Percentiles rank a stretch among this genome's conserved stretches.
Conservation (phyloP, 2,113 vertebrate species). For the Rattus rattus region DNA sequence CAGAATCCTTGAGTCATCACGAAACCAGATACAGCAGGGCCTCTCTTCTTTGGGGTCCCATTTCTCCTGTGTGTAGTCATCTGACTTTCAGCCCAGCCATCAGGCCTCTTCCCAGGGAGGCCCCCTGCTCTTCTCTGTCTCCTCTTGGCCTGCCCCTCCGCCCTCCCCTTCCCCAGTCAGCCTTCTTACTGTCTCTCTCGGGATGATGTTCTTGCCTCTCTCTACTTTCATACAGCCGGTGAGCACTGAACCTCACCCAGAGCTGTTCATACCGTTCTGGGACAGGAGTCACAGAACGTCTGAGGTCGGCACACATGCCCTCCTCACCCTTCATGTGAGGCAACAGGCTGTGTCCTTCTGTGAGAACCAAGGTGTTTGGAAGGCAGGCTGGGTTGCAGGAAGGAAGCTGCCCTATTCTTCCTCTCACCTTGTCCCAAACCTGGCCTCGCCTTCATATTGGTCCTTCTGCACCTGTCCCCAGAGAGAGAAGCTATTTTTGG, state of each 20-base stretch:
- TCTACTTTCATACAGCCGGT: background rate
- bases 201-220: background rate
- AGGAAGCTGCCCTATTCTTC: background rate
- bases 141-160: background rate
- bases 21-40: background rate
- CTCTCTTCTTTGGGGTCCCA: background rate
- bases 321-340: no score
- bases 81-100: background rate
- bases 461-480: background rate
- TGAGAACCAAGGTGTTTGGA: background rate
- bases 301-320: background rate
- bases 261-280: background rate
- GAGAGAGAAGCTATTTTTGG: background rate
- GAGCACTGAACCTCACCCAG: background rate
- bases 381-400: no score
- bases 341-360: background rate
- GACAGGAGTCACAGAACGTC: background rate
- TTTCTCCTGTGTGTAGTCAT: background rate
- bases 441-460: accelerated
- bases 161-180: background rate
- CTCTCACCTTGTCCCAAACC: background rate
- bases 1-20: background rate
- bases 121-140: background rate
- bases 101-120: background rate
- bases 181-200: background rate